Conservation (phyloP, 2,888 invertebrate species). For the Sthenelais limicola region DNA sequence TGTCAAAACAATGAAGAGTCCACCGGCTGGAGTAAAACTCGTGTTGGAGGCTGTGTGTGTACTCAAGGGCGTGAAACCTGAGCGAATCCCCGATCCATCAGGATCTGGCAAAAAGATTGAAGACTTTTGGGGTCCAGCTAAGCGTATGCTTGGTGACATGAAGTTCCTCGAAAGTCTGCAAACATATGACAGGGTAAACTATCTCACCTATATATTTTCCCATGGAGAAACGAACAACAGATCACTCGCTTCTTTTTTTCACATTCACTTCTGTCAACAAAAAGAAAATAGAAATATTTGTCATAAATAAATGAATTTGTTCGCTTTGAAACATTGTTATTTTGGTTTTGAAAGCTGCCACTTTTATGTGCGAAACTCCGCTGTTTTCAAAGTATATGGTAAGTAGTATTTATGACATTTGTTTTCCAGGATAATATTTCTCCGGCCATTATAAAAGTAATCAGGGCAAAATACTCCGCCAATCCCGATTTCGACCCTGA, state of each 20-base stretch:
- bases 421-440: conserved; percentile 70
- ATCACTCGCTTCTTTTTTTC: no score
- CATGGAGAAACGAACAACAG: no score
- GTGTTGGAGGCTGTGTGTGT: conserved; percentile 73
- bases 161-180: conserved; percentile 71
- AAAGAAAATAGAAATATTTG: no score
- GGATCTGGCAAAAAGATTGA: conserved; percentile 73
- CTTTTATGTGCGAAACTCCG: no score
- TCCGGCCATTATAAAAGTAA: conserved; percentile 67
- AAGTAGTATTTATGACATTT: no score
- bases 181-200: conserved; percentile 69
- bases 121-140: conserved; percentile 72
- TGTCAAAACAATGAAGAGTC: conserved; percentile 72
- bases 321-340: no score
- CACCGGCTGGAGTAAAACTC: conserved; percentile 70
- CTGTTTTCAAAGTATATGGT: no score
- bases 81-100: conserved; percentile 71
- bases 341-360: no score
- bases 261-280: no score
- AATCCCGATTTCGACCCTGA: conserved; percentile 94
- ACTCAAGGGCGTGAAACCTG: conserved; percentile 72
- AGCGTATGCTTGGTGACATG: conserved; percentile 72
- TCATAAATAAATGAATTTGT: no score
- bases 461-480: conserved; percentile 73
- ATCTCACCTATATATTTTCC: no score